phyloP scores from a whole-genome alignment of 2,888 invertebrate species.

The Ischnus inquisitorius region DNA sequence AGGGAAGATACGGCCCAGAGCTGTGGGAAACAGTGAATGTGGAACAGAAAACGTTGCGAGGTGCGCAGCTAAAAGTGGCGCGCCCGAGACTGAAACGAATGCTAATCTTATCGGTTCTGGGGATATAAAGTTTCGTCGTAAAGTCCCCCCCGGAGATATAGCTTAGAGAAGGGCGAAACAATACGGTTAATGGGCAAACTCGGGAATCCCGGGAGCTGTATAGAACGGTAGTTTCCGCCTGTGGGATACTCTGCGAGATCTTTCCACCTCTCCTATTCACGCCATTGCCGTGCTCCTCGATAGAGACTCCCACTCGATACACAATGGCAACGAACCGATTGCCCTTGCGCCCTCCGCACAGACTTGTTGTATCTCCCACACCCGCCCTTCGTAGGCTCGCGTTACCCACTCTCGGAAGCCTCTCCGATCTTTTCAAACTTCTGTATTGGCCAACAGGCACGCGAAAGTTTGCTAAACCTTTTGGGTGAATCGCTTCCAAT shows the following conservation, averaged over 20 bases:
- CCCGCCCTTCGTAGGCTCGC: neutral
- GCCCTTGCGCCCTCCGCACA: neutral
- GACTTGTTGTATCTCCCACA: neutral
- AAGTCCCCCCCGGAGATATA: constrained; percentile 63
- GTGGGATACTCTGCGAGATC: constrained; percentile 12
- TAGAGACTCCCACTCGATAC: constrained; percentile 13
- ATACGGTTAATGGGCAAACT: constrained; percentile 77
- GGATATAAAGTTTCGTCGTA: constrained; percentile 72
- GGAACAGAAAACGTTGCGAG: constrained; percentile 1
- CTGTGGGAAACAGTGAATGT: neutral
- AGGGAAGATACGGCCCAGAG: constrained; percentile 16
- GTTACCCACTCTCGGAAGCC: constrained; percentile 1
- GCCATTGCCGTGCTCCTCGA: neutral
- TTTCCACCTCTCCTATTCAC: neutral
- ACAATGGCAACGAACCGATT: constrained; percentile 23
- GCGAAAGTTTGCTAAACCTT: neutral
- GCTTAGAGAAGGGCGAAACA: constrained; percentile 74
- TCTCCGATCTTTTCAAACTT: neutral
- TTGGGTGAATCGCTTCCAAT: neutral
- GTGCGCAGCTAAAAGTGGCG: constrained; percentile 29
- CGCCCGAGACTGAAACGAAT: constrained; percentile 65
- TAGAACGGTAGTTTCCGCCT: constrained; percentile 15
- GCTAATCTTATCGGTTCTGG: constrained; percentile 73
- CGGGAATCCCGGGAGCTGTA: constrained; percentile 58
- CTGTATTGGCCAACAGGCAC: neutral